Evolutionary conservation across 2,888 invertebrate species (phyloP), one percentile per base, ranked within the genome.

Genomic region (Dryocosmus kuriphilus): DNA sequence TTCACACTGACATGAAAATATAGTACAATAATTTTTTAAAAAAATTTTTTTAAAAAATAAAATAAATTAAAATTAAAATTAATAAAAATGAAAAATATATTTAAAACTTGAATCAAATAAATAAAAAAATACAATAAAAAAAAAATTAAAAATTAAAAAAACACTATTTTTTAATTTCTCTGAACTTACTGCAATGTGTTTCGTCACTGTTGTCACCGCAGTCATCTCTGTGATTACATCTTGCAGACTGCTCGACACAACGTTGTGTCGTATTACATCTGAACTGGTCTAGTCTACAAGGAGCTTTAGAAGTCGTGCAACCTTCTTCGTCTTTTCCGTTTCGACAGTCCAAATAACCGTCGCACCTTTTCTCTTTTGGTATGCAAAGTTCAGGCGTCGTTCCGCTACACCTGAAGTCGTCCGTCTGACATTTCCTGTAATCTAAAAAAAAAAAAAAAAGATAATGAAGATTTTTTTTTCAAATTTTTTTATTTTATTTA

Each of bases 121-220:
- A n/a, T n/a, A n/a, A n/a, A n/a, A n/a, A n/a, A n/a, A n/a, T n/a
- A n/a, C n/a, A n/a, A n/a, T n/a, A n/a, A n/a, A n/a, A n/a, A n/a
- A n/a, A n/a, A n/a, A n/a, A n/a, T n/a, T n/a, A n/a, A n/a, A n/a
- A n/a, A n/a, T n/a, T n/a, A n/a, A n/a, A n/a, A n/a, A n/a, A n/a
- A n/a, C n/a, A 32, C 4, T 32, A 32, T 32, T 32, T 32, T 32
- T 16, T 19, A 67, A 41, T 67, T 27, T 46, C 32, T 71, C 11
- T 35, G 22, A 87, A 94, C 95, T 94, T 91, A 97, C 97, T 97
- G 94, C 98, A 98, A 84, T 95, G 95, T 81, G 95, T 94, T 92
- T 98, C 98, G 89, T 98, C 98, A 1, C 97, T 97, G 90, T 96
- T 96, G 92, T 98, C 97, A 0, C 95, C 96, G 89, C 98, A 98